phyloP scores from a whole-genome alignment of 2,797 vertebrate species.

The Nyctibius grandis region DNA sequence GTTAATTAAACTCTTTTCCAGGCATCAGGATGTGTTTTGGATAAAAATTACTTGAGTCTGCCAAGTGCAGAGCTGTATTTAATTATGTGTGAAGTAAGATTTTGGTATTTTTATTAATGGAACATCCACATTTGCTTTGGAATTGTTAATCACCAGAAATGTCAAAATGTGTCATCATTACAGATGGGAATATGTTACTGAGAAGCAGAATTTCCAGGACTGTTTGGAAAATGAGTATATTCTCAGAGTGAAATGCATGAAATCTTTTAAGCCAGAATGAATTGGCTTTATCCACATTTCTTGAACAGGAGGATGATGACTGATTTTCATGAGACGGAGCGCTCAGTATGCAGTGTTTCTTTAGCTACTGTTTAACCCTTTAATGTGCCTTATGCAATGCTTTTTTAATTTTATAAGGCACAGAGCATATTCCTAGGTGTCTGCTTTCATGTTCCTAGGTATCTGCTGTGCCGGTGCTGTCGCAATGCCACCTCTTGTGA shows the following conservation, averaged over 20 bases:
- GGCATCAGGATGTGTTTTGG: background rate
- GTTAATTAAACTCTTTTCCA: background rate
- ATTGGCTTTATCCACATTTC: background rate
- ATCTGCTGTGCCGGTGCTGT: background rate
- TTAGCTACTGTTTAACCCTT: background rate
- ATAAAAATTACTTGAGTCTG: background rate
- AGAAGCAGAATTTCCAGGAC: constrained; percentile 3
- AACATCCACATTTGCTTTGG: constrained; percentile 8
- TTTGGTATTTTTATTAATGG: constrained; percentile 34
- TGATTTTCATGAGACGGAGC: background rate
- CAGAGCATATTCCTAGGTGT: background rate
- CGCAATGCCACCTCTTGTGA: background rate
- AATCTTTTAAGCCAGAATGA: background rate
- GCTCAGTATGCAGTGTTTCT: background rate
- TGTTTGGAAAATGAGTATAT: background rate
- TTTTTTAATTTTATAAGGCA: background rate
- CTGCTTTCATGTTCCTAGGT: background rate
- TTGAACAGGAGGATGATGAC: background rate
- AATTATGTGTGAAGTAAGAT: constrained; percentile 22
- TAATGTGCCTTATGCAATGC: background rate
- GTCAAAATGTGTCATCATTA: background rate
- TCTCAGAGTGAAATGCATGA: background rate
- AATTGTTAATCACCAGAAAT: constrained; percentile 17
- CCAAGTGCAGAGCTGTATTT: background rate
- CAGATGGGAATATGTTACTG: background rate